Percentiles rank a stretch among this genome's conserved stretches.
These are phyloP conservation scores for Coregonus clupeaformis DNA, from an alignment of 2,113 vertebrate species.

Conservation along the genomic window DNA sequence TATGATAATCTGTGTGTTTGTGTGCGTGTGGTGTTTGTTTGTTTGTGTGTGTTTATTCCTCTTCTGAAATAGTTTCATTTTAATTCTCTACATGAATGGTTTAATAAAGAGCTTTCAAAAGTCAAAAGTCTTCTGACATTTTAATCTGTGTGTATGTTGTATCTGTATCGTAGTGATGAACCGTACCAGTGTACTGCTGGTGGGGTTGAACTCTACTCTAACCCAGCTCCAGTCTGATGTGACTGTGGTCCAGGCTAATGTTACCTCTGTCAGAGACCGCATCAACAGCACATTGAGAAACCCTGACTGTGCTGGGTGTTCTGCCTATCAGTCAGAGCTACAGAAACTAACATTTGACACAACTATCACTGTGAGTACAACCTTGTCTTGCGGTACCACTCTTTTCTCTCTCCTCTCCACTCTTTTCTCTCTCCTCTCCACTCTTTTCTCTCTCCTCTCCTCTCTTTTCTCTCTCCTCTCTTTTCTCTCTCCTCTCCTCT, in stretches of 20 bases:
- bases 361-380: conserved; percentile 62
- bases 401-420: too few relatives aligned
- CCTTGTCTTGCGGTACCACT: too few relatives aligned
- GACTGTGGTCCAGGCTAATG: conserved; percentile 34
- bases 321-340: background rate
- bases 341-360: conserved; percentile 13
- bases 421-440: too few relatives aligned
- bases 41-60: conserved; percentile 12
- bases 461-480: too few relatives aligned
- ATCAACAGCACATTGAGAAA: conserved; percentile 57
- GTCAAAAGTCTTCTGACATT: too few relatives aligned
- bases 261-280: conserved; percentile 40
- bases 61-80: background rate
- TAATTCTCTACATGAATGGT: too few relatives aligned
- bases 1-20: too few relatives aligned
- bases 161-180: conserved; percentile 42
- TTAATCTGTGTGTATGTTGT: background rate
- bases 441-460: too few relatives aligned
- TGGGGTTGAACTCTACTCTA: conserved; percentile 40
- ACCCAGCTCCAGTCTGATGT: conserved; percentile 55
- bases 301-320: background rate
- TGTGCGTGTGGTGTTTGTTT: background rate
- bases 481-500: too few relatives aligned
- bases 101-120: too few relatives aligned
- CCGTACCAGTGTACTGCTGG: conserved; percentile 31